These are phyloP conservation scores for Copidosoma floridanum DNA, from an alignment of 1,140 invertebrate species.

Conservation along the genomic window DNA sequence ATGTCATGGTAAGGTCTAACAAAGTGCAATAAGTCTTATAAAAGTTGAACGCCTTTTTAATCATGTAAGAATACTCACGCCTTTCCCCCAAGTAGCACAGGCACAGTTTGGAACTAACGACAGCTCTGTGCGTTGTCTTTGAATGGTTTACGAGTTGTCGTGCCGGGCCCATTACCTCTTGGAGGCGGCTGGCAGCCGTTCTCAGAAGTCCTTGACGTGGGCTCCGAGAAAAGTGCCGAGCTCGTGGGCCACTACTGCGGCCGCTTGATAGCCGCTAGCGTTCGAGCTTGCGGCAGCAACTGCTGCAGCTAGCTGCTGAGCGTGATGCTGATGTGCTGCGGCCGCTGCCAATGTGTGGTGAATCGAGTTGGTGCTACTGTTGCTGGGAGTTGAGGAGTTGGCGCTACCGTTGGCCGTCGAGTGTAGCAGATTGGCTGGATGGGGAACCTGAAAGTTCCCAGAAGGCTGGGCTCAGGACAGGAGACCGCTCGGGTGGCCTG, in stretches of 20 bases:
- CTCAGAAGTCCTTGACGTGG: conserved; percentile 56
- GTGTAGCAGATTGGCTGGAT: conserved; percentile 52
- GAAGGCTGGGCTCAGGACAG: conserved; percentile 58
- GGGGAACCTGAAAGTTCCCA: conserved; percentile 58
- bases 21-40: no score
- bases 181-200: conserved; percentile 39
- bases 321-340: conserved; percentile 47
- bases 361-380: not conserved
- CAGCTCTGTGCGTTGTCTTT: no score
- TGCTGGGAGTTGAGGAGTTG: conserved; percentile 19
- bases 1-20: no score
- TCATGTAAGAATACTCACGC: no score
- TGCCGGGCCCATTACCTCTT: conserved; percentile 38
- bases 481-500: conserved; percentile 51
- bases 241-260: conserved; percentile 38
- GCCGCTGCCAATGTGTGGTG: conserved; percentile 47
- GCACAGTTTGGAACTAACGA: no score
- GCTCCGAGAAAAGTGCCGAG: conserved; percentile 46
- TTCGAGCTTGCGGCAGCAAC: conserved; percentile 4
- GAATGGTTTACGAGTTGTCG: not conserved
- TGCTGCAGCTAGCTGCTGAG: conserved; percentile 25
- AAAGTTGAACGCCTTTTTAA: no score
- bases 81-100: no score
- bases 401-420: conserved; percentile 30
- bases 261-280: conserved; percentile 46